Evolutionary conservation across 2,888 invertebrate species (phyloP).

Genomic region (Kuschelorhynchus macadamiae): DNA sequence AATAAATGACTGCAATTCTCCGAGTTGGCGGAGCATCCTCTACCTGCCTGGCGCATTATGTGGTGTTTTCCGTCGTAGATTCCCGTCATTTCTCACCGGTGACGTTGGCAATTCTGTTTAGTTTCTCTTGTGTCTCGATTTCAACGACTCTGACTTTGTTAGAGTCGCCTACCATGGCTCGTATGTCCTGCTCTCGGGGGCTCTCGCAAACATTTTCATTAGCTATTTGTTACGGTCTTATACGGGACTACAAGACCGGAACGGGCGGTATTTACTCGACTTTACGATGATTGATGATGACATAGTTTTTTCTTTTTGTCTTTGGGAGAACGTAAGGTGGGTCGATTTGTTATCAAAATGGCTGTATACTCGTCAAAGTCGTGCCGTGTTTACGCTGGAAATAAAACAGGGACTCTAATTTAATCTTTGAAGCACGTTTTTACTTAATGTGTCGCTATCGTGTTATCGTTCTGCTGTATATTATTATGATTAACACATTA

Average conservation of each 20-base stretch:
- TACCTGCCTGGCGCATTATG: slow-evolving; percentile 59
- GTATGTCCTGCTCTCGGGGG: slow-evolving; percentile 58
- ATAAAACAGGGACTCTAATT: slow-evolving; percentile 33
- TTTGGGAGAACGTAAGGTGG: slow-evolving; percentile 45
- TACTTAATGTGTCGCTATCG: too few relatives aligned
- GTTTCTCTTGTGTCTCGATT: slow-evolving; percentile 57
- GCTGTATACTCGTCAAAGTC: slow-evolving; percentile 45
- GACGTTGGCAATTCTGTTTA: slow-evolving; percentile 65
- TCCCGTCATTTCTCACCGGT: slow-evolving; percentile 66
- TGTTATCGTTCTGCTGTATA: too few relatives aligned
- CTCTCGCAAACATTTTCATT: slow-evolving; percentile 65
- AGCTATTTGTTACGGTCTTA: slow-evolving; percentile 66
- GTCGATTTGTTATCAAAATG: slow-evolving; percentile 49
- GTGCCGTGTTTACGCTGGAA: slow-evolving; percentile 35
- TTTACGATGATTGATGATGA: slow-evolving; percentile 53
- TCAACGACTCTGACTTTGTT: slow-evolving; percentile 62
- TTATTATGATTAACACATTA: too few relatives aligned
- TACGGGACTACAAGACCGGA: slow-evolving; percentile 52
- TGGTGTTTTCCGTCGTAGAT: slow-evolving; percentile 60
- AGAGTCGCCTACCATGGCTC: slow-evolving; percentile 56
- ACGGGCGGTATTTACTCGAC: slow-evolving; percentile 55
- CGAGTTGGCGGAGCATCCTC: slow-evolving; percentile 61
- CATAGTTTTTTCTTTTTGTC: slow-evolving; percentile 38
- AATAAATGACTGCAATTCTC: slow-evolving; percentile 67
- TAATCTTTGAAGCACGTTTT: slow-evolving; percentile 8